A percentile compares a stretch with the other conserved stretches of the same genome.
Evolutionary conservation across 2,113 vertebrate genomes (phyloP).

Genomic region (Seriola dumerili): DNA sequence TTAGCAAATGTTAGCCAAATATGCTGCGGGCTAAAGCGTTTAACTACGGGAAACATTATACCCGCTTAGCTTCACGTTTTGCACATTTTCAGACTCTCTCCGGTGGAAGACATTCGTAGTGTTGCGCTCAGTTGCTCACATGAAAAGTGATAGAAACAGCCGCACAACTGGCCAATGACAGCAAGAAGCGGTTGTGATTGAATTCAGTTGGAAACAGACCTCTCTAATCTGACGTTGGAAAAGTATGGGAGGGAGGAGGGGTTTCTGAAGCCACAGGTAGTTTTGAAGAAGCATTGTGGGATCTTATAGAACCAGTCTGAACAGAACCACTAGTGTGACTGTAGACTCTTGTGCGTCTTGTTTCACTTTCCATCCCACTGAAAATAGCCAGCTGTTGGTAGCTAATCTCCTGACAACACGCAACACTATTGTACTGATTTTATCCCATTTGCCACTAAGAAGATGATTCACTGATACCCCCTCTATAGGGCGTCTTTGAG

Average conservation of each 20-base stretch:
- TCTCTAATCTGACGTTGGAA: not conserved
- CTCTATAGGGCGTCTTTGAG: slow-evolving; percentile 36
- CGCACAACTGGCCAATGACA: not conserved
- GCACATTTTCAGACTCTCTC: not conserved
- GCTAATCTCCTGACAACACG: slow-evolving; percentile 13
- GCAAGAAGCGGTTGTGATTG: not conserved
- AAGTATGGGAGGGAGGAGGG: not conserved
- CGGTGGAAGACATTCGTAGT: not conserved
- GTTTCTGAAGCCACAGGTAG: not conserved
- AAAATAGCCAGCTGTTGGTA: not conserved
- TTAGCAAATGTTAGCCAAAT: not conserved
- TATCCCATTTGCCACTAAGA: slow-evolving; percentile 4
- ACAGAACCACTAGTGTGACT: too few species aligned
- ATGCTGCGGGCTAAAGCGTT: not conserved
- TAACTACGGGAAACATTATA: not conserved
- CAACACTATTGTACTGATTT: slow-evolving; percentile 32
- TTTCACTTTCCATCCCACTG: not conserved
- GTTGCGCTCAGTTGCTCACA: too few species aligned
- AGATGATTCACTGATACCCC: slow-evolving; percentile 34
- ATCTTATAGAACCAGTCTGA: not conserved
- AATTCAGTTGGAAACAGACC: not conserved
- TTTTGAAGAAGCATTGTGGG: not conserved
- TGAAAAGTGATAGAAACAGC: too few species aligned
- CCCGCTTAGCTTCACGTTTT: not conserved
- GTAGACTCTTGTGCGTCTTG: not conserved